Evolutionary conservation across 2,113 vertebrate species (phyloP).

Genomic region (Acanthisitta chloris): DNA sequence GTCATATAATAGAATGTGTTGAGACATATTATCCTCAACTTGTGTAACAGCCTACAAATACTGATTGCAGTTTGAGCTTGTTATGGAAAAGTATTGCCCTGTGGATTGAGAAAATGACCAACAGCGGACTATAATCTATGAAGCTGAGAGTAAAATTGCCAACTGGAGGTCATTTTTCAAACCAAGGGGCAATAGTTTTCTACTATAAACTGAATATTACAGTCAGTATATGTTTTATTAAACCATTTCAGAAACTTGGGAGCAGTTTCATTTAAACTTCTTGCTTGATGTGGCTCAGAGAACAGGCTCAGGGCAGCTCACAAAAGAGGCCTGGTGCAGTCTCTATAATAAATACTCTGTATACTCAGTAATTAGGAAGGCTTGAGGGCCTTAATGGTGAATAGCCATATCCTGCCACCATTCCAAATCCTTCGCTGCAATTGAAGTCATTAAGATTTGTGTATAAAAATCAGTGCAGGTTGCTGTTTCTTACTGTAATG

Average conservation of each 20-base stretch:
- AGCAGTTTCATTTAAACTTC: constrained; percentile 81
- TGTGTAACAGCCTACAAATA: constrained; percentile 22
- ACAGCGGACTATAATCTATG: constrained; percentile 77
- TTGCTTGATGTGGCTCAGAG: constrained; percentile 70
- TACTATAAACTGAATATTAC: constrained; percentile 80
- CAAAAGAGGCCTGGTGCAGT: constrained; percentile 54
- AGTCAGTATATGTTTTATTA: constrained; percentile 85
- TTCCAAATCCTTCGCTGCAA: constrained; percentile 12
- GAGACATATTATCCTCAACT: constrained; percentile 59
- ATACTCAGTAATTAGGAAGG: constrained; percentile 49
- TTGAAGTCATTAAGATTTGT: not conserved
- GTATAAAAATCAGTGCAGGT: not conserved
- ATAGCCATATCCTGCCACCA: constrained; percentile 8
- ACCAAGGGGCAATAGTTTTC: constrained; percentile 81
- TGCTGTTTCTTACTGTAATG: not conserved
- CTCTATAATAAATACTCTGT: constrained; percentile 60
- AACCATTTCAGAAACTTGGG: constrained; percentile 82
- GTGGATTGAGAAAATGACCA: constrained; percentile 78
- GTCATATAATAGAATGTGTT: constrained; percentile 44
- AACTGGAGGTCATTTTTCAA: constrained; percentile 83
- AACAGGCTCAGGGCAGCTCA: constrained; percentile 67
- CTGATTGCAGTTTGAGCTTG: constrained; percentile 74
- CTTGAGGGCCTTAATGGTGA: constrained; percentile 38
- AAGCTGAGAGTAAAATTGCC: constrained; percentile 81
- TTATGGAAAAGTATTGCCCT: constrained; percentile 80